phyloP scores from a whole-genome alignment of 2,888 invertebrate genomes.

The Melipona beecheii region DNA sequence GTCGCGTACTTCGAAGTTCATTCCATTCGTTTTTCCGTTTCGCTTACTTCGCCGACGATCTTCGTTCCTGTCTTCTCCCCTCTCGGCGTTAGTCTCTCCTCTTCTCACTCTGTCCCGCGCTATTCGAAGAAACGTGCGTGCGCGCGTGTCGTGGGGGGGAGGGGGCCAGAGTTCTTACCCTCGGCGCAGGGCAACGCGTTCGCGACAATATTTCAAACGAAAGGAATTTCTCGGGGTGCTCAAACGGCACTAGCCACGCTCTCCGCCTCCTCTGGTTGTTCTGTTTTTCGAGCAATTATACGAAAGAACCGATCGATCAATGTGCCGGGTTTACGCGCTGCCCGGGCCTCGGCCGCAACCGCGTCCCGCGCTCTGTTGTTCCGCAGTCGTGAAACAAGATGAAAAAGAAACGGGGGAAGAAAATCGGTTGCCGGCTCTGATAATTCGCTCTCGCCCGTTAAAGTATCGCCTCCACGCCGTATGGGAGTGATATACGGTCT shows the following conservation, averaged over 20 bases:
- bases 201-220: slow-evolving; percentile 79
- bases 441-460: slow-evolving; percentile 47
- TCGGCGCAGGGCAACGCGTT: slow-evolving; percentile 74
- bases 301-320: slow-evolving; percentile 66
- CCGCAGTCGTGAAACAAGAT: slow-evolving; percentile 16
- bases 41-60: neutral
- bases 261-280: neutral
- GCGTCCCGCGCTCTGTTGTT: slow-evolving; percentile 7
- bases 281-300: slow-evolving; percentile 66
- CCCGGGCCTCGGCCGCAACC: neutral
- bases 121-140: slow-evolving; percentile 44
- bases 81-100: too few species aligned
- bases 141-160: slow-evolving; percentile 25
- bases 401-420: slow-evolving; percentile 32
- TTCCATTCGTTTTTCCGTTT: slow-evolving; percentile 20
- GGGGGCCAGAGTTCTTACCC: slow-evolving; percentile 63
- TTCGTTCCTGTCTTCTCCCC: slow-evolving; percentile 5
- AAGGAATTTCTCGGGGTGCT: slow-evolving; percentile 72
- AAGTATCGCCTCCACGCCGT: slow-evolving; percentile 42
- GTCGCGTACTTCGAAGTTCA: slow-evolving; percentile 6
- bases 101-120: neutral
- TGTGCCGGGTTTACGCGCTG: slow-evolving; percentile 17
- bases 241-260: slow-evolving; percentile 49
- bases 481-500: slow-evolving; percentile 48
- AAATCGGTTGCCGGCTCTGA: slow-evolving; percentile 25